A percentile compares a stretch with the other conserved stretches of the same genome.
These are phyloP conservation scores for Synanthedon vespiformis DNA, from an alignment of 2,888 invertebrate genomes.

Conservation along the genomic window DNA sequence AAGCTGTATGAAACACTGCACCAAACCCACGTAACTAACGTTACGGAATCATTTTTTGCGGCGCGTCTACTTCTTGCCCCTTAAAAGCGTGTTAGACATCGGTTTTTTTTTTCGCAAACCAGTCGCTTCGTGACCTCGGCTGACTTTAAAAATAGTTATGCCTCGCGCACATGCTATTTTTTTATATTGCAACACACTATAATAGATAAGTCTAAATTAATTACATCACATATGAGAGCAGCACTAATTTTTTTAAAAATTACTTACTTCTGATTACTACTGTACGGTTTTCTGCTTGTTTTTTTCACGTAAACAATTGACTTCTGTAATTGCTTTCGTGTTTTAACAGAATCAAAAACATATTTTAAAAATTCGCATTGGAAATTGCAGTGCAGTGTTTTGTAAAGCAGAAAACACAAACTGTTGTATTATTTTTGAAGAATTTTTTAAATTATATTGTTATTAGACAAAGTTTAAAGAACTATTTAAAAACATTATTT, in stretches of 20 bases:
- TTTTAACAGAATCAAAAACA: no score
- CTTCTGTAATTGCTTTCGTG: no score
- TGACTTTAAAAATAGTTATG: conserved; percentile 56
- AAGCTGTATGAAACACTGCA: not conserved
- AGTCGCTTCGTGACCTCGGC: conserved; percentile 57
- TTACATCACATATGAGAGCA: not conserved
- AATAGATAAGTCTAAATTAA: conserved; percentile 9
- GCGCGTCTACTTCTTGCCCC: conserved; percentile 45
- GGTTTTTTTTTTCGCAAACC: conserved; percentile 39
- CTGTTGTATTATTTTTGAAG: no score
- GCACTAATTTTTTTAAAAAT: not conserved
- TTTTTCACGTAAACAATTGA: no score
- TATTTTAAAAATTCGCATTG: no score
- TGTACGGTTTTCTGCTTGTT: no score
- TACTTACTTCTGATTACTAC: no score
- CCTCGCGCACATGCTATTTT: conserved; percentile 36
- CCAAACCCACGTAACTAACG: conserved; percentile 6
- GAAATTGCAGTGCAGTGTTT: no score
- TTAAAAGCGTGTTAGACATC: conserved; percentile 43
- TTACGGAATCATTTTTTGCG: conserved; percentile 51
- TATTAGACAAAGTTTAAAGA: no score
- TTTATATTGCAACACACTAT: conserved; percentile 16
- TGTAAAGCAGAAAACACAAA: no score
- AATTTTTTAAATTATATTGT: no score
- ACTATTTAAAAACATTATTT: no score